These are phyloP conservation scores for Caenorhabditis uteleia DNA, from an alignment of 2,888 invertebrate genomes.

Conservation along the genomic window DNA sequence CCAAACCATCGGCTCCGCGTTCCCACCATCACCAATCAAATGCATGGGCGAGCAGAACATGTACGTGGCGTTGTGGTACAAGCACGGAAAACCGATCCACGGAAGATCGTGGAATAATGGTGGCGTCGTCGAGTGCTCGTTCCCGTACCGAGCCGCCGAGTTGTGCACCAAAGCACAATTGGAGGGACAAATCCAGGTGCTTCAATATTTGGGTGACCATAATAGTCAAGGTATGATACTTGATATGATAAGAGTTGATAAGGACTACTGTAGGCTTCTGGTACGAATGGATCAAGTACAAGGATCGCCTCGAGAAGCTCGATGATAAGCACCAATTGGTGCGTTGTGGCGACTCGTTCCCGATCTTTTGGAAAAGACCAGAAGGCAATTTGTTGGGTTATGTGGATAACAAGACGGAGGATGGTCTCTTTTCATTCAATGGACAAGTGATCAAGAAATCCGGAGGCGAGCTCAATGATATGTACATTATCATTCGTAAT, in stretches of 20 bases:
- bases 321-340: slow-evolving; percentile 49
- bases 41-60: slow-evolving; percentile 39
- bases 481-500: slow-evolving; percentile 57
- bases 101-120: slow-evolving; percentile 57
- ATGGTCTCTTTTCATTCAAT: slow-evolving; percentile 54
- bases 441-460: slow-evolving; percentile 28
- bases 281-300: slow-evolving; percentile 64
- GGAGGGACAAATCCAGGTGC: slow-evolving; percentile 61
- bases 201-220: slow-evolving; percentile 63
- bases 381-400: slow-evolving; percentile 36
- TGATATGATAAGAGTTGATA: background rate
- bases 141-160: slow-evolving; percentile 54
- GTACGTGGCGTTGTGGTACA: slow-evolving; percentile 51
- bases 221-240: slow-evolving; percentile 37
- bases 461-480: slow-evolving; percentile 48
- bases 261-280: slow-evolving; percentile 42
- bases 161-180: slow-evolving; percentile 51
- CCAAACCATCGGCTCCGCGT: slow-evolving; percentile 47
- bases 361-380: slow-evolving; percentile 52
- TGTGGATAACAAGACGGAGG: slow-evolving; percentile 60
- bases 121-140: slow-evolving; percentile 58
- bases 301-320: slow-evolving; percentile 49
- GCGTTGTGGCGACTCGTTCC: slow-evolving; percentile 59
- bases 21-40: slow-evolving; percentile 47
- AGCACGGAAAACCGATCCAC: slow-evolving; percentile 55